Evolutionary conservation across 2,888 invertebrate species (phyloP).

Genomic region (Philaethria dido): DNA sequence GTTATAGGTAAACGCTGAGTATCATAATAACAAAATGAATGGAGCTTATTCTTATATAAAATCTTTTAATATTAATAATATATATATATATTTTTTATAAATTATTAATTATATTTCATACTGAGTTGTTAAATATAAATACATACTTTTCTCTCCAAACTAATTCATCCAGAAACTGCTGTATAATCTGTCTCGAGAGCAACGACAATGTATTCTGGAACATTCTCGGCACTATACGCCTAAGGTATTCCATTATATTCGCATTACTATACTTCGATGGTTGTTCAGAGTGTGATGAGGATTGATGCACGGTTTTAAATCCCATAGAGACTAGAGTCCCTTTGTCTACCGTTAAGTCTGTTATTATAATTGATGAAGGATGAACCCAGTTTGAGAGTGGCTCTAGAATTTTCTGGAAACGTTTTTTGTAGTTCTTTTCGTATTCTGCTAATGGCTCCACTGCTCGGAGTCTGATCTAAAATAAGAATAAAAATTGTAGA

Average conservation of each 20-base stretch:
- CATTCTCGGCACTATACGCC: slow-evolving; percentile 94
- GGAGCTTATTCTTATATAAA: no score
- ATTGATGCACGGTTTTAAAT: slow-evolving; percentile 90
- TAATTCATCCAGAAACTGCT: slow-evolving; percentile 94
- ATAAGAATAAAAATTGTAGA: background rate
- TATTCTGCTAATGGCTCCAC: slow-evolving; percentile 92
- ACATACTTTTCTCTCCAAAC: slow-evolving; percentile 90
- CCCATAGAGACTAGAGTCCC: slow-evolving; percentile 90
- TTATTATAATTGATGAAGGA: slow-evolving; percentile 89
- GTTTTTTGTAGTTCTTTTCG: slow-evolving; percentile 90
- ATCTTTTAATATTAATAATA: no score
- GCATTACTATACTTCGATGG: slow-evolving; percentile 85
- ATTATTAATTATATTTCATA: no score
- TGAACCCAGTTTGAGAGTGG: slow-evolving; percentile 92
- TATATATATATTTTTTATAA: no score
- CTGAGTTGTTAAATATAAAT: no score
- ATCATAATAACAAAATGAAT: no score
- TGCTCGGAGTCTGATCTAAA: slow-evolving; percentile 88
- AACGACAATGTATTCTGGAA: slow-evolving; percentile 94
- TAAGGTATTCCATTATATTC: slow-evolving; percentile 93
- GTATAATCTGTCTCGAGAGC: slow-evolving; percentile 92
- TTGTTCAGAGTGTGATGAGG: slow-evolving; percentile 72
- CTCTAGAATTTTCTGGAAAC: slow-evolving; percentile 92
- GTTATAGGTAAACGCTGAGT: no score
- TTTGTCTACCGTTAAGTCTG: slow-evolving; percentile 93